phyloP scores from a whole-genome alignment of 2,888 invertebrate species.

The Plagodis pulveraria region DNA sequence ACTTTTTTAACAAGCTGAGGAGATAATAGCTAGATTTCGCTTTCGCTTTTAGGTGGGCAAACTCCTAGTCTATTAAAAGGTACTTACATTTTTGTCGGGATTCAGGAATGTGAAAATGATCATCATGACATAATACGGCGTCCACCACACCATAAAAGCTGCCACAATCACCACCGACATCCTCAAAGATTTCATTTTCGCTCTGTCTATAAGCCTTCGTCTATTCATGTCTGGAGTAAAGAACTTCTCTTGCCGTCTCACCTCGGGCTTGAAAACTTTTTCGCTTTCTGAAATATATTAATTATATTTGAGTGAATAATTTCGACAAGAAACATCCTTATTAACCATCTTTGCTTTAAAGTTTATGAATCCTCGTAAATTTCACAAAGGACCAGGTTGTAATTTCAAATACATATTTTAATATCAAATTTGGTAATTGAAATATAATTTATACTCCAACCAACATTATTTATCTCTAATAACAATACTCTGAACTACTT shows the following conservation, averaged over 20 bases:
- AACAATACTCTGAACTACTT: too few species aligned
- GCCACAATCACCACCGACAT: conserved; percentile 93
- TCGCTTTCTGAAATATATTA: conserved; percentile 85
- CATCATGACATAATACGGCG: conserved; percentile 94
- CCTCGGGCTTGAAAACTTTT: conserved; percentile 87
- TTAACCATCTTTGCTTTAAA: conserved; percentile 20
- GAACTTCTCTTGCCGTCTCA: conserved; percentile 72
- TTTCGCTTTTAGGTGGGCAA: too few species aligned
- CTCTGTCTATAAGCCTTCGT: conserved; percentile 89
- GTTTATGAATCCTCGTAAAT: conserved; percentile 7
- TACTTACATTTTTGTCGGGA: conserved; percentile 88
- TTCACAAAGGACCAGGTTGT: background rate
- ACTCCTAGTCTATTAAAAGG: too few species aligned
- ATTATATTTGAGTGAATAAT: conserved; percentile 26
- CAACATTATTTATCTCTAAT: too few species aligned
- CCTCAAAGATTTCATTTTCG: conserved; percentile 90
- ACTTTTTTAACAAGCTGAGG: too few species aligned
- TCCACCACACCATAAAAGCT: conserved; percentile 93
- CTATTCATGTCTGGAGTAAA: conserved; percentile 87
- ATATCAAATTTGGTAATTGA: too few species aligned
- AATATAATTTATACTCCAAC: too few species aligned
- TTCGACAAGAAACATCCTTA: conserved; percentile 25
- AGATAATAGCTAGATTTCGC: too few species aligned
- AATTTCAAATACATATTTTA: too few species aligned
- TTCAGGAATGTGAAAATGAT: conserved; percentile 91